Conservation (phyloP, 92 coral and sea anemone genomes). For the Epizoanthus stellaris region DNA sequence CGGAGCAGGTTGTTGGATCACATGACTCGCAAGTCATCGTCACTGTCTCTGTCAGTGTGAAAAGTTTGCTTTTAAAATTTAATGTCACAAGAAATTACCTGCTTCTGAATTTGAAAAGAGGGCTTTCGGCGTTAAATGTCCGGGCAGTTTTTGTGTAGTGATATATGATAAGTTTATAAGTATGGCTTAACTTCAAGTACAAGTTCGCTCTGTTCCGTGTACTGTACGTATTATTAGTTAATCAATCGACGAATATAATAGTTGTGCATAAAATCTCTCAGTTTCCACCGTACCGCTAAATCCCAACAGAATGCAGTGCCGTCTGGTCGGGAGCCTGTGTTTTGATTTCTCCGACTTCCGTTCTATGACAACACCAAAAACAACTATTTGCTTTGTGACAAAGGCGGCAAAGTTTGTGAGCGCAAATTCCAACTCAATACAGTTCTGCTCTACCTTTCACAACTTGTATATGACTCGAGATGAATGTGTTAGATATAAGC, state of each 20-base stretch:
- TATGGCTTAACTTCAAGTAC: not conserved
- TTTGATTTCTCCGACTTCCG: constrained; percentile 37
- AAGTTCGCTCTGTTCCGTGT: not conserved
- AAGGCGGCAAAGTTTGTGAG: constrained; percentile 20
- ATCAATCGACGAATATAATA: not conserved
- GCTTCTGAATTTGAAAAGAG: constrained; percentile 5
- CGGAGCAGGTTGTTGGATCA: constrained; percentile 37
- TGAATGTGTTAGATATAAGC: not conserved
- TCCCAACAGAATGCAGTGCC: not conserved
- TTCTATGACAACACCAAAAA: constrained; percentile 26
- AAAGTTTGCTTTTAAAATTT: constrained; percentile 26
- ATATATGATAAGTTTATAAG: not conserved
- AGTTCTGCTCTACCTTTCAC: not conserved
- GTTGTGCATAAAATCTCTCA: not conserved
- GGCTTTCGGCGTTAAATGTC: not conserved
- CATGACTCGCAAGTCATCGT: constrained; percentile 25
- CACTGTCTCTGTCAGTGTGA: constrained; percentile 1
- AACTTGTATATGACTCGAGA: not conserved
- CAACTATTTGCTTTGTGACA: constrained; percentile 36
- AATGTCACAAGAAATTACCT: constrained; percentile 2
- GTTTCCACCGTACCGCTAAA: not conserved
- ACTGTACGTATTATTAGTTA: not conserved
- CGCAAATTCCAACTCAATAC: not conserved
- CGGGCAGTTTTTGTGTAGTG: not conserved
- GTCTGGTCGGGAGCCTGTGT: constrained; percentile 19